Percentiles rank a stretch among this genome's conserved stretches.
These are phyloP conservation scores for Rousettus madagascariensis DNA, from an alignment of 2,797 vertebrate species.

Conservation along the genomic window DNA sequence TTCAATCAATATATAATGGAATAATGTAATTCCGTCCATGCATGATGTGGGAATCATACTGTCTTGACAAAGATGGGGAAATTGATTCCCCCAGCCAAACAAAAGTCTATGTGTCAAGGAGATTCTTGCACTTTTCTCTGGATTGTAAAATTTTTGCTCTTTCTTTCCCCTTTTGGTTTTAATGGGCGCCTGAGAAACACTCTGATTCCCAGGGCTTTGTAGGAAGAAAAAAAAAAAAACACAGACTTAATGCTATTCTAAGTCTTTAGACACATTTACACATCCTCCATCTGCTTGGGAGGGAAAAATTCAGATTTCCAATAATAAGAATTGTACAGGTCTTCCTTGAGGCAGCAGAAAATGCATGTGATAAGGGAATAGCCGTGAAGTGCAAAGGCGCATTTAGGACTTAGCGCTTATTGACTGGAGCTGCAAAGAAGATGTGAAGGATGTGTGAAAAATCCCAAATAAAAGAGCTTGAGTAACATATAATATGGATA, in stretches of 20 bases:
- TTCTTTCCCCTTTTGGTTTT: conserved; percentile 64
- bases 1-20: conserved; percentile 79
- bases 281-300: conserved; percentile 77
- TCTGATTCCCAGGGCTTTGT: conserved; percentile 69
- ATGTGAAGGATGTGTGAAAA: conserved; percentile 83
- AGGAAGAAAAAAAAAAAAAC: not conserved
- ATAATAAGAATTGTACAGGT: conserved; percentile 79
- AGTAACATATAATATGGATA: conserved; percentile 72
- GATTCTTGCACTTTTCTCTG: conserved; percentile 70
- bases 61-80: conserved; percentile 72
- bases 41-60: conserved; percentile 71
- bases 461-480: conserved; percentile 77
- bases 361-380: conserved; percentile 80
- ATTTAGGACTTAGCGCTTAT: conserved; percentile 78
- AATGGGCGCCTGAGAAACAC: conserved; percentile 70
- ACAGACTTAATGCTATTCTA: conserved; percentile 77
- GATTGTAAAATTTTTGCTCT: conserved; percentile 62
- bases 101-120: conserved; percentile 31
- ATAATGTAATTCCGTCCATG: conserved; percentile 77
- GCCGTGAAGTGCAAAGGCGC: conserved; percentile 78
- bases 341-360: conserved; percentile 82
- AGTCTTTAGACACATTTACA: conserved; percentile 83
- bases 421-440: conserved; percentile 80
- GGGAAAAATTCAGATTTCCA: conserved; percentile 75
- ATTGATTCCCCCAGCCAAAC: conserved; percentile 67